Conservation (phyloP, 2,113 vertebrate genomes). For the Leptosomus discolor region DNA sequence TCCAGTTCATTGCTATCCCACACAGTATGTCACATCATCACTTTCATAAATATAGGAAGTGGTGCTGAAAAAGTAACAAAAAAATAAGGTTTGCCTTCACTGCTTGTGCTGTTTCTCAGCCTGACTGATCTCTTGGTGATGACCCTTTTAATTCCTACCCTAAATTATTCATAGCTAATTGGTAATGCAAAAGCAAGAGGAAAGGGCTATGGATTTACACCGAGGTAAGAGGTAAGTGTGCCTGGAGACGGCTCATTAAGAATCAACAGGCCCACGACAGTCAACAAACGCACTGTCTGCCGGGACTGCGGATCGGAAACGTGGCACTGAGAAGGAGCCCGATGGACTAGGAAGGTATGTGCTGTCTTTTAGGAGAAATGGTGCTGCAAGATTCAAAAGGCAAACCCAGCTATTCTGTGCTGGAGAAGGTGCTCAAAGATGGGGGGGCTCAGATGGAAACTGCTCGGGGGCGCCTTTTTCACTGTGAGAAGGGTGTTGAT, state of each 20-base stretch:
- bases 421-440: neutral
- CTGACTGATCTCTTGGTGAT: neutral
- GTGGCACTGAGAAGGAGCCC: neutral
- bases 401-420: neutral
- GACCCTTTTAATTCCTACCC: neutral
- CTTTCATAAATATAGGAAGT: neutral
- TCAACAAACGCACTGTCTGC: neutral
- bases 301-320: neutral
- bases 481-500: neutral
- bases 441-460: neutral
- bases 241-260: neutral
- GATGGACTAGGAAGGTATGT: neutral
- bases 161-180: neutral
- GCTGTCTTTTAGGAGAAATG: neutral
- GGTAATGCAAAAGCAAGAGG: neutral
- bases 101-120: neutral
- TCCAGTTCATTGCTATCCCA: neutral
- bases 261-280: neutral
- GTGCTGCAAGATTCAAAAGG: neutral
- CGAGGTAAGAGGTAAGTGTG: neutral
- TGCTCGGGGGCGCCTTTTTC: neutral
- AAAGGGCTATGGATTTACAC: neutral
- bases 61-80: neutral
- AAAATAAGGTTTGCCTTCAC: neutral
- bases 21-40: neutral